phyloP scores from a whole-genome alignment of 2,113 vertebrate genomes.

The Gymnarchus niloticus region DNA sequence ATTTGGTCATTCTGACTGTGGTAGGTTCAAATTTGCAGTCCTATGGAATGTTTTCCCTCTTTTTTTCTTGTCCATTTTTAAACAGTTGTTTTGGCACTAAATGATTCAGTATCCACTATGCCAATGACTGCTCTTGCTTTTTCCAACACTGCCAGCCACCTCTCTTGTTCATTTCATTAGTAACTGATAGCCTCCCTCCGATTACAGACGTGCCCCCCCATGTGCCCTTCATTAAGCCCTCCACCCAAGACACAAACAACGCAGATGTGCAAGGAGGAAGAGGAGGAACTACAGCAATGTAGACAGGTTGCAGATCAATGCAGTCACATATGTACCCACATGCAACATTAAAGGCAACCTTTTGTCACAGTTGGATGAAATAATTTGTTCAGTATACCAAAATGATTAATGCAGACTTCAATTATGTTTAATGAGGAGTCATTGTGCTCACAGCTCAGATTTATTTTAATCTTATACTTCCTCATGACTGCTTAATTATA shows the following conservation, averaged over 20 bases:
- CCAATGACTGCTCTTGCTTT: not conserved
- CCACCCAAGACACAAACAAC: not conserved
- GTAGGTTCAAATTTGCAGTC: not conserved
- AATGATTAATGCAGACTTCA: conserved; percentile 1
- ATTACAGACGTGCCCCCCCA: not conserved
- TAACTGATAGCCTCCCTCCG: not conserved
- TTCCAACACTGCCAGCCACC: not conserved
- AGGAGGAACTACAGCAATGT: not conserved
- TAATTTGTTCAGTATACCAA: not conserved
- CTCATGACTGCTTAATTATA: not conserved
- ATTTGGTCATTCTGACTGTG: not conserved
- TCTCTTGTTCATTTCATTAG: not conserved
- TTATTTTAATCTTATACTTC: conserved; percentile 6
- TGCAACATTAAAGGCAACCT: not conserved
- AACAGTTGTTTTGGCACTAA: not conserved
- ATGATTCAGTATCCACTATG: not conserved
- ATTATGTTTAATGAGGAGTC: conserved; percentile 12
- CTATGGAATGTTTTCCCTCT: not conserved
- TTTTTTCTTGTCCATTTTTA: not conserved
- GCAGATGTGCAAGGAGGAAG: not conserved
- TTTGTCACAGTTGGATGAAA: not conserved
- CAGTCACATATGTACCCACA: not conserved
- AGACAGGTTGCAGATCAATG: not conserved
- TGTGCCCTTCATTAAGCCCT: not conserved
- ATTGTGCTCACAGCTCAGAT: not conserved